A percentile compares a stretch with the other conserved stretches of the same genome.
These are phyloP conservation scores for Prolemur simus DNA, from an alignment of 2,113 vertebrate genomes.

Conservation along the genomic window DNA sequence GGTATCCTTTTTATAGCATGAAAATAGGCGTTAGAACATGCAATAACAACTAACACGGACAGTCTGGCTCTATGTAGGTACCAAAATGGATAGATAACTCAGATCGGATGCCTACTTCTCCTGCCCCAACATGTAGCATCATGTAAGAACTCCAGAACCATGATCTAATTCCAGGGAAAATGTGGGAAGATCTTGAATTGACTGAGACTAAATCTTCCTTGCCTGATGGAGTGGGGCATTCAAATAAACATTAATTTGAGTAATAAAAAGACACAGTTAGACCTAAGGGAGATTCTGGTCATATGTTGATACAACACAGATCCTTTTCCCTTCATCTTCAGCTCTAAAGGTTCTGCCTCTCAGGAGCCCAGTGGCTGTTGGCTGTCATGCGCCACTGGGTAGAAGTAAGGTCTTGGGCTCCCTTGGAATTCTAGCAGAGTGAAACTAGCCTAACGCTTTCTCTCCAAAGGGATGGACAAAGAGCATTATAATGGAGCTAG, in stretches of 20 bases:
- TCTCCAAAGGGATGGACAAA: not conserved
- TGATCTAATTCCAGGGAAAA: not conserved
- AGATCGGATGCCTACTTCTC: not conserved
- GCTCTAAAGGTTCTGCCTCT: not conserved
- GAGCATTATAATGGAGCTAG: not conserved
- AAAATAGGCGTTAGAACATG: not conserved
- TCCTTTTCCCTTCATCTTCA: not conserved
- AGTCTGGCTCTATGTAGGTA: not conserved
- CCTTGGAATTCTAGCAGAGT: not conserved
- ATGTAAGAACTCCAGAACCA: not conserved
- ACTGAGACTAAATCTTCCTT: not conserved
- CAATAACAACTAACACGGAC: not conserved
- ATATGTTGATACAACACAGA: not conserved
- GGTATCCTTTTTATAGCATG: not conserved
- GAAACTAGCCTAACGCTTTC: not conserved
- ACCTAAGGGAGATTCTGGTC: not conserved
- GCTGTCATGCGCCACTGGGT: not conserved
- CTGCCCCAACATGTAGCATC: not conserved
- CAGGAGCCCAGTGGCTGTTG: not conserved
- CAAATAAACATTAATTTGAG: not conserved
- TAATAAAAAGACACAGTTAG: not conserved
- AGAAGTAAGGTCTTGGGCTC: not conserved
- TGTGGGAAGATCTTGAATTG: not conserved
- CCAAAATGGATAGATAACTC: not conserved
- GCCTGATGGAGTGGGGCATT: not conserved